phyloP scores from a whole-genome alignment of 2,888 invertebrate species.

The Drosophila quasianomalipes region DNA sequence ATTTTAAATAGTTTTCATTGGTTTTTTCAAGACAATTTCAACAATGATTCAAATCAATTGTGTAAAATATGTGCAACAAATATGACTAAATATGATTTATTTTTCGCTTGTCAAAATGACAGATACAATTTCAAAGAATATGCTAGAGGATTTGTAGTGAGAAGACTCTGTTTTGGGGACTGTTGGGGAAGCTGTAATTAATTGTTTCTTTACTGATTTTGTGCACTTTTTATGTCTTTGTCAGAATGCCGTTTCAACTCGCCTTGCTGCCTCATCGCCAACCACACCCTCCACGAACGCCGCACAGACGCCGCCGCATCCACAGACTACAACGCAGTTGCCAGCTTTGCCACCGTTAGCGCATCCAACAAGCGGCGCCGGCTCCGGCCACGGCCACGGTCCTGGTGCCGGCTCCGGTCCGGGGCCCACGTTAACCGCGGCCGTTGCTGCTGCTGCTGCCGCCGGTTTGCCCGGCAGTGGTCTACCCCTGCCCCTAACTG shows the following conservation, averaged over 20 bases:
- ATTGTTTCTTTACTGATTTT: slow-evolving; percentile 2
- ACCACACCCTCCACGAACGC: slow-evolving; percentile 84
- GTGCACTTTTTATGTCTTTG: slow-evolving; percentile 27
- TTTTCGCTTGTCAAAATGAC: background rate
- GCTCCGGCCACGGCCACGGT: slow-evolving; percentile 25
- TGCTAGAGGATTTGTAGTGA: background rate
- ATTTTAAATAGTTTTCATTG: background rate
- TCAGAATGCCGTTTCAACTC: slow-evolving; percentile 89
- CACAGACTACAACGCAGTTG: slow-evolving; percentile 65
- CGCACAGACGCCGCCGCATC: slow-evolving; percentile 86
- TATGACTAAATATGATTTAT: background rate
- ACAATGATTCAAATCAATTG: background rate
- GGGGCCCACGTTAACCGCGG: slow-evolving; percentile 66
- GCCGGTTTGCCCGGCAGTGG: slow-evolving; percentile 61
- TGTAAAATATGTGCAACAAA: background rate
- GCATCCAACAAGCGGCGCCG: slow-evolving; percentile 64
- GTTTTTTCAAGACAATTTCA: background rate
- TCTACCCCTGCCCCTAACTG: slow-evolving; percentile 47
- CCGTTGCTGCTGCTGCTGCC: slow-evolving; percentile 74
- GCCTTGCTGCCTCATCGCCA: slow-evolving; percentile 90
- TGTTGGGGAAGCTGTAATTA: background rate
- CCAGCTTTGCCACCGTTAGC: slow-evolving; percentile 67
- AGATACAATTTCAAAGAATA: background rate
- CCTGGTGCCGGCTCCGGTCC: slow-evolving; percentile 39
- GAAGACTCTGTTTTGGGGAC: background rate